A percentile compares a stretch with the other conserved stretches of the same genome.
Conservation (phyloP, 2,797 vertebrate genomes). For the Tauraco hartlaubi region DNA sequence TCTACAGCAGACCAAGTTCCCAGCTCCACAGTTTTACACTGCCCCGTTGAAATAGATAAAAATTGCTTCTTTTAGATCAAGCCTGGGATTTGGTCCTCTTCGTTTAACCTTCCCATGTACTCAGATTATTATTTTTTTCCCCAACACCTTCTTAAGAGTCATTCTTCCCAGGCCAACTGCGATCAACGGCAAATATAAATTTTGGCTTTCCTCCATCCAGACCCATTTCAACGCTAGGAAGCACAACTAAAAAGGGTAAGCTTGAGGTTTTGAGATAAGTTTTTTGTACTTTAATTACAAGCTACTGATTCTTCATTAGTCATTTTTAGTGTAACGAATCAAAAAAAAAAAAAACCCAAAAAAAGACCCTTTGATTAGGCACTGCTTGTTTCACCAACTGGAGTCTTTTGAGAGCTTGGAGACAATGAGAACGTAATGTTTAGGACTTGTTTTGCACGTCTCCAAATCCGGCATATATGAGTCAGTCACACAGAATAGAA, state of each 20-base stretch:
- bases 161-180: background rate
- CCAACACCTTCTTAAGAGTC: background rate
- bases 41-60: background rate
- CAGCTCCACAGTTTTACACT: background rate
- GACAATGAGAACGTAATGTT: slow-evolving; percentile 5
- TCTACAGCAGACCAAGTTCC: background rate
- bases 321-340: background rate
- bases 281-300: background rate
- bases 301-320: background rate
- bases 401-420: slow-evolving; percentile 9
- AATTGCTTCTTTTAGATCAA: background rate
- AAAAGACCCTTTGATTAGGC: background rate
- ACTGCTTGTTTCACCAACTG: background rate
- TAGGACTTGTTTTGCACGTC: slow-evolving; percentile 61
- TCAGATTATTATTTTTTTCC: background rate
- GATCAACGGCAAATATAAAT: background rate
- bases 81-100: slow-evolving; percentile 37
- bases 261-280: background rate
- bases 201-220: background rate
- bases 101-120: background rate
- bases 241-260: background rate
- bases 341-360: background rate
- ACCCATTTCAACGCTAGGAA: background rate
- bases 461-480: slow-evolving; percentile 6
- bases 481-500: slow-evolving; percentile 63